Percentiles rank a stretch among this genome's conserved stretches.
These are phyloP conservation scores for Dynastes hyllus DNA, from an alignment of 2,888 invertebrate species.

Conservation along the genomic window DNA sequence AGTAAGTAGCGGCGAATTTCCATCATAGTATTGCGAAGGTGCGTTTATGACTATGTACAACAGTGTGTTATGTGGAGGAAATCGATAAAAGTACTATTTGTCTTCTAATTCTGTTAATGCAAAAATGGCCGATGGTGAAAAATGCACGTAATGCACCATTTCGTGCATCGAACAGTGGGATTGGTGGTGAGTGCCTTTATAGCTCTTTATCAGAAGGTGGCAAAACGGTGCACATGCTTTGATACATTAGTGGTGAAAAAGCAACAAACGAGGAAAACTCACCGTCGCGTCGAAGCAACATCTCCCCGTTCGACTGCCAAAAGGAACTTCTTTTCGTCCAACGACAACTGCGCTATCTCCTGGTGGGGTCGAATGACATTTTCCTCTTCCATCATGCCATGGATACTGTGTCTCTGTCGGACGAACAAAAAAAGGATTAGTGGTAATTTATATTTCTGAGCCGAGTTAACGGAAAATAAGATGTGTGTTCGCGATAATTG, in stretches of 20 bases:
- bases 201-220: neutral
- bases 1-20: neutral
- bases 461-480: slow-evolving; percentile 29
- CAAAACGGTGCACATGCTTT: neutral
- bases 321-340: slow-evolving; percentile 95
- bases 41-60: slow-evolving; percentile 21
- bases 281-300: slow-evolving; percentile 92
- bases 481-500: slow-evolving; percentile 42
- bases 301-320: slow-evolving; percentile 97
- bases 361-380: slow-evolving; percentile 92
- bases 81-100: slow-evolving; percentile 38
- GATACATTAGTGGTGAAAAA: slow-evolving; percentile 13
- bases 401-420: slow-evolving; percentile 87
- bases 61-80: neutral
- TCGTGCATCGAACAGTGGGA: neutral
- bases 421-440: slow-evolving; percentile 55
- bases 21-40: neutral
- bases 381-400: slow-evolving; percentile 94
- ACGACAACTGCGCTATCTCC: slow-evolving; percentile 86
- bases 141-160: slow-evolving; percentile 9
- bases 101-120: slow-evolving; percentile 39
- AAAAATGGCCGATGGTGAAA: neutral
- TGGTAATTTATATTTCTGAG: slow-evolving; percentile 39
- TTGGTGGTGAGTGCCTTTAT: neutral
- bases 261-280: slow-evolving; percentile 60